Base-by-base conservation (phyloP, 1,140 invertebrate genomes). In the Leptestheria dahalacensis region DNA sequence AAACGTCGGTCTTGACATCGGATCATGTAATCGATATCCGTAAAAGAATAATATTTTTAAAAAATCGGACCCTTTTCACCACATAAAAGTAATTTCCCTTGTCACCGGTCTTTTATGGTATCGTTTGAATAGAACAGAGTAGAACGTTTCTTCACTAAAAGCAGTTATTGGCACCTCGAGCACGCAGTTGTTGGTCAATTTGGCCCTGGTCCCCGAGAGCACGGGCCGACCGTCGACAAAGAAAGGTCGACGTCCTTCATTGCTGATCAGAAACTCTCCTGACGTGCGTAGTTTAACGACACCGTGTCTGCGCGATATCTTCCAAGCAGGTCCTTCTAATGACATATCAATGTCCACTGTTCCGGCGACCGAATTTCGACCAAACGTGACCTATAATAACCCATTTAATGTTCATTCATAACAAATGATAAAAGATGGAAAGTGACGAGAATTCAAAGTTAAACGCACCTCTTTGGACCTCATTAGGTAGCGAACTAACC, bases 401-500 rank as follows among this genome's bases (percentile, higher is more conserved):
- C 33, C 33, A 41, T 9, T 41, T 15, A 41, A 15, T 41, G 33
- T n/a, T n/a, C n/a, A n/a, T n/a, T n/a, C n/a, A n/a, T n/a, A n/a
- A n/a, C n/a, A n/a, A n/a, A n/a, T 41, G 33, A 41, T 9, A 41
- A 41, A 41, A 15, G 33, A 15, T 6, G 33, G 15, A 41, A 41
- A 41, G n/a, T n/a, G n/a, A n/a, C n/a, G n/a, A n/a, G n/a, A 41
- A 9, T 41, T 6, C 33, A 9, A 41, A 41, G 6, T 41, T 41
- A 41, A 41, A 41, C 15, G 33, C 33, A 90, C 87, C 78, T 97
- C 91, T 71, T 84, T 79, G n/a, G 90, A 94, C 60, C 91, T 77
- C 90, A 97, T 97, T 20, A 96, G 78, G 73, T 95, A 97, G 46
- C 92, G 78, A 6, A 97, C 92, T 63, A 92, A 79, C 62, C 91